Conservation (phyloP, 2,888 invertebrate genomes). For the Atethmia centrago region DNA sequence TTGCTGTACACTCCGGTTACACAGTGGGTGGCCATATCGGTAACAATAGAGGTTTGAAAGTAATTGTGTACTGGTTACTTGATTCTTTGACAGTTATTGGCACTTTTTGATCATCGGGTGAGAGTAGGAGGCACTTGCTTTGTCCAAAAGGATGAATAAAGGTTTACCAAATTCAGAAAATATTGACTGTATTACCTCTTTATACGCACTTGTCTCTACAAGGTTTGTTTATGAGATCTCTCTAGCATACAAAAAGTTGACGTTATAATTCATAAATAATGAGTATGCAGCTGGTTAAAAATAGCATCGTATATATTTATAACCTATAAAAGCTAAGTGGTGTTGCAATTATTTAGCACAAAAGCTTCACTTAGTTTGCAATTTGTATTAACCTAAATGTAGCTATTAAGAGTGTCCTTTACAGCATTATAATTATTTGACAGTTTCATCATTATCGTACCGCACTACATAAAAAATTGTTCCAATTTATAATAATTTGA, state of each 20-base stretch:
- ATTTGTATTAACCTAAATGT: constrained; percentile 30
- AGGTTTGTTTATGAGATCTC: no score
- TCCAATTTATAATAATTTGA: constrained; percentile 46
- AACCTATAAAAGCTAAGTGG: not conserved
- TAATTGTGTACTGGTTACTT: constrained; percentile 61
- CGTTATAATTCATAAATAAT: not conserved
- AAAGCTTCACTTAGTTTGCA: constrained; percentile 13
- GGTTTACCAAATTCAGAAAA: not conserved
- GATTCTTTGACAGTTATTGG: constrained; percentile 59
- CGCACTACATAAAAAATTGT: constrained; percentile 5
- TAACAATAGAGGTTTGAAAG: constrained; percentile 69
- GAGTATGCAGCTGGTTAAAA: not conserved
- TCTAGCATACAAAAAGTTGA: not conserved
- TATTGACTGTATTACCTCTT: not conserved
- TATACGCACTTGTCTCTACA: not conserved
- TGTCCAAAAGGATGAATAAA: not conserved
- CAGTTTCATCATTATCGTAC: constrained; percentile 12
- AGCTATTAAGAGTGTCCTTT: not conserved
- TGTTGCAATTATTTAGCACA: constrained; percentile 19
- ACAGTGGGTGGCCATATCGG: constrained; percentile 70
- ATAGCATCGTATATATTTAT: constrained; percentile 2
- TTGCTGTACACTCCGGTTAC: constrained; percentile 44
- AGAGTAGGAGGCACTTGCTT: constrained; percentile 20
- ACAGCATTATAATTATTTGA: constrained; percentile 12
- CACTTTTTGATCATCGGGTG: constrained; percentile 41